Base-by-base conservation (phyloP, 2,113 vertebrate genomes). In the Formicarius rufipectus region DNA sequence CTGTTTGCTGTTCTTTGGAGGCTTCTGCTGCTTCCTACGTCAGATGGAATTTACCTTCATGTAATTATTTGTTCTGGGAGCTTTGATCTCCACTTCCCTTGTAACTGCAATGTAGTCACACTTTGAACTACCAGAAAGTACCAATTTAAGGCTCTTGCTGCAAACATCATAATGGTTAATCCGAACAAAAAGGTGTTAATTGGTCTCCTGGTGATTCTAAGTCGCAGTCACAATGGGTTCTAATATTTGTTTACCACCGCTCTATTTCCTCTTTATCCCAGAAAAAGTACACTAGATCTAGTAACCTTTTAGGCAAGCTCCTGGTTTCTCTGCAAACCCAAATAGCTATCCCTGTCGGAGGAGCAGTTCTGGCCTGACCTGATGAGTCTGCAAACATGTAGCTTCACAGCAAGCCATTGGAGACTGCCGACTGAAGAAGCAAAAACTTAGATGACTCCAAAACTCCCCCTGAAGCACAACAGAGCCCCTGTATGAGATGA, bases 171-270 rank as follows among this genome's bases (percentile, higher is more conserved):
- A 96, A 95, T 84, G 85, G 72, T 95, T 97, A 97, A 97, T 97
- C 92, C 93, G 92, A 69, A 91, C 95, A 98, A 96, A 72, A 94
- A 97, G 94, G 97, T 97, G 97, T 95, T 98, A 98, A 98, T 96
- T 93, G 94, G 94, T 88, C 96, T 97, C 96, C 93, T 93, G 97
- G 82, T 74, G 94, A 96, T 96, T 82, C 94, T 94, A 95, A 96
- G 53, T 67, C 52, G 30, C 73, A 93, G 69, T 81, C 79, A 95
- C 88, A 96, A 97, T 90, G 77, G 79, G 53, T 83, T 86, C 56
- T 82, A 91, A 4, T 58, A 50, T 95, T 97, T 97, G 91, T 96
- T 97, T 96, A 95, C 92, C 68, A 63, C 75, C 6, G 2, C 35
- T 80, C 73, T 77, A 95, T 94, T 97, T 97, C 96, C 85, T 91